A percentile compares a stretch with the other conserved stretches of the same genome.
Conservation (phyloP, 2,888 invertebrate species). For the Himalopsyche anomala region DNA sequence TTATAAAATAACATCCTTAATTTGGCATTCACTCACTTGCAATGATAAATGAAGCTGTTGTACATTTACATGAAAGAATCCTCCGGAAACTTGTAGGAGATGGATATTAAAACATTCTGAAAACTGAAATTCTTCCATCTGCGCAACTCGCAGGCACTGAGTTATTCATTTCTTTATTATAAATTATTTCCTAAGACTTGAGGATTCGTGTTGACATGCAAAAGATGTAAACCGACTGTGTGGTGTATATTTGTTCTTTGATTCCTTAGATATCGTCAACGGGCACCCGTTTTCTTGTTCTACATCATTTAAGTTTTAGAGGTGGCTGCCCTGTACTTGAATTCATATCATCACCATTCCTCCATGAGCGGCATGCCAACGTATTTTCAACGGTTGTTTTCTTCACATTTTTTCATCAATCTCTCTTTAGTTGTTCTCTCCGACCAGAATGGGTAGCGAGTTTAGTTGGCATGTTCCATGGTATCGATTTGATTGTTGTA, state of each 20-base stretch:
- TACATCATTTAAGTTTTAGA: not conserved
- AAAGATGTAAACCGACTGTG: too few species aligned
- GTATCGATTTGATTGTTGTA: conserved; percentile 56
- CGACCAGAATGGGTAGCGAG: conserved; percentile 45
- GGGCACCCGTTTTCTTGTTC: not conserved
- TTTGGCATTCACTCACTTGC: too few species aligned
- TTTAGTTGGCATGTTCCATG: conserved; percentile 44
- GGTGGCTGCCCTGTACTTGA: not conserved
- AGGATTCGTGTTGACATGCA: too few species aligned
- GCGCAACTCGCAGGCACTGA: too few species aligned
- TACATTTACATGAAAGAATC: too few species aligned
- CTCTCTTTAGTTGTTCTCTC: conserved; percentile 40
- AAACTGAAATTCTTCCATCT: too few species aligned
- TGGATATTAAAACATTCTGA: too few species aligned
- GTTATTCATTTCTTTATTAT: too few species aligned
- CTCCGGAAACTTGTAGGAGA: too few species aligned
- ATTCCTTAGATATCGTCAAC: conserved; percentile 27
- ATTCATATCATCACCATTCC: not conserved
- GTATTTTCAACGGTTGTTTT: conserved; percentile 9
- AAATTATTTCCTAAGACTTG: too few species aligned
- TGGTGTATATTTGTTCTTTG: not conserved
- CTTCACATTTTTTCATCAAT: conserved; percentile 38
- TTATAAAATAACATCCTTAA: too few species aligned
- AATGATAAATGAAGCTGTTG: too few species aligned
- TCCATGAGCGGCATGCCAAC: conserved; percentile 15